Percentiles rank a stretch among this genome's conserved stretches.
Evolutionary conservation across 2,113 vertebrate species (phyloP).

Genomic region (Corythoichthys intestinalis): DNA sequence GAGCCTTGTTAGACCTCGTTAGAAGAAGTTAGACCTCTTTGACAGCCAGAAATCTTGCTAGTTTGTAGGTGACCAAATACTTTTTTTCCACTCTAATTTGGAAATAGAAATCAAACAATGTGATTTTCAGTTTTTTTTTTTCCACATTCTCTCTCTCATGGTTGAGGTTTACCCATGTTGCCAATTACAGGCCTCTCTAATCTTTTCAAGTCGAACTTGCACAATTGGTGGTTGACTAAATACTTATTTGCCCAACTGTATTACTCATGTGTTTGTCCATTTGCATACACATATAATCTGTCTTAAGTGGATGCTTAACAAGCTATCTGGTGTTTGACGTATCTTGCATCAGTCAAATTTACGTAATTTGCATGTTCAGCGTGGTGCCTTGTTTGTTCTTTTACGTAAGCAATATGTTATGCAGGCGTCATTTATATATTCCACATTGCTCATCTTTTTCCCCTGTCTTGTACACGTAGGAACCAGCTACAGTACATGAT

Average conservation of each 20-base stretch:
- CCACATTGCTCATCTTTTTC: background rate
- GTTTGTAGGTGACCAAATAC: no score
- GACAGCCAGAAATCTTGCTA: no score
- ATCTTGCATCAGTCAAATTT: background rate
- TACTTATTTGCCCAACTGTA: background rate
- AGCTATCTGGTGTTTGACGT: background rate
- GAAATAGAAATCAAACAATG: no score
- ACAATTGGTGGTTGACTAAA: no score
- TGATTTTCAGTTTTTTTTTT: no score
- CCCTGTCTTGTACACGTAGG: background rate
- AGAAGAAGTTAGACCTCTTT: no score
- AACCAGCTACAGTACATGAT: background rate
- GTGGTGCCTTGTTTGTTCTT: background rate
- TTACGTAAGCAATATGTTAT: background rate
- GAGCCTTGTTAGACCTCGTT: no score
- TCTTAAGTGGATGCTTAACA: background rate
- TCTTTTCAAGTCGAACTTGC: no score
- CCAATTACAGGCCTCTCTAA: no score
- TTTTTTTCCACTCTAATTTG: no score
- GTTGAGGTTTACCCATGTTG: no score
- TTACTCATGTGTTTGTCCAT: background rate
- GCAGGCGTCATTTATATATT: background rate
- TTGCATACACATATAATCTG: background rate
- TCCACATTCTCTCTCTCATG: no score
- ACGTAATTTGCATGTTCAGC: background rate